Evolutionary conservation across 2,797 vertebrate species (phyloP).

Genomic region (Onychomys arenicola): DNA sequence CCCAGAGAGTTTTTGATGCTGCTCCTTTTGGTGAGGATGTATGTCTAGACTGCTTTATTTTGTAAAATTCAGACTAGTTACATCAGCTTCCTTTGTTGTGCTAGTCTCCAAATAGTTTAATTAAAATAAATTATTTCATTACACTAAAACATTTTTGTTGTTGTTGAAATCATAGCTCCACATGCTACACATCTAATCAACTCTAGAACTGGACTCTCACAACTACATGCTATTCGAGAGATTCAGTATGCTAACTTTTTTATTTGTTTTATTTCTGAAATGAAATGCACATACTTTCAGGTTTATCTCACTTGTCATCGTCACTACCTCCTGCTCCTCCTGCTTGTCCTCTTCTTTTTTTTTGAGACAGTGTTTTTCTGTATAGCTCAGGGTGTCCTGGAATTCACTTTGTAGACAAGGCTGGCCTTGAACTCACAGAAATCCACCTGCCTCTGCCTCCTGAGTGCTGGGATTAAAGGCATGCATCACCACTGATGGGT

Average conservation of each 20-base stretch:
- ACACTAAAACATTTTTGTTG: not conserved
- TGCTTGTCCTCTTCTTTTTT: too few species aligned
- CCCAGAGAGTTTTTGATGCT: not conserved
- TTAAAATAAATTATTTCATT: conserved; percentile 25
- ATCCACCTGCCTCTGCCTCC: not conserved
- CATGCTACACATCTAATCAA: not conserved
- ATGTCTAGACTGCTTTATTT: not conserved
- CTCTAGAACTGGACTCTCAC: not conserved
- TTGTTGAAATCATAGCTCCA: not conserved
- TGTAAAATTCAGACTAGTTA: not conserved
- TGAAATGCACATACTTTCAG: not conserved
- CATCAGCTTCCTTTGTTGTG: not conserved
- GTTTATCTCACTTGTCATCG: too few species aligned
- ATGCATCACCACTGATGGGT: not conserved
- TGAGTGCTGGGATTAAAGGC: not conserved
- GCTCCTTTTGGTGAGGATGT: not conserved
- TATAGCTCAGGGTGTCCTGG: not conserved
- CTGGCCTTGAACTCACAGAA: not conserved
- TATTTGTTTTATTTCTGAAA: not conserved
- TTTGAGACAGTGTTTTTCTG: not conserved
- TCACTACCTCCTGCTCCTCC: too few species aligned
- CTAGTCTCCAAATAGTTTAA: not conserved
- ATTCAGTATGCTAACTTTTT: not conserved
- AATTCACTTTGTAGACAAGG: not conserved
- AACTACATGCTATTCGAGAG: not conserved